These are phyloP conservation scores for Xyliphius kryptos DNA, from an alignment of 2,113 vertebrate genomes.

Conservation along the genomic window DNA sequence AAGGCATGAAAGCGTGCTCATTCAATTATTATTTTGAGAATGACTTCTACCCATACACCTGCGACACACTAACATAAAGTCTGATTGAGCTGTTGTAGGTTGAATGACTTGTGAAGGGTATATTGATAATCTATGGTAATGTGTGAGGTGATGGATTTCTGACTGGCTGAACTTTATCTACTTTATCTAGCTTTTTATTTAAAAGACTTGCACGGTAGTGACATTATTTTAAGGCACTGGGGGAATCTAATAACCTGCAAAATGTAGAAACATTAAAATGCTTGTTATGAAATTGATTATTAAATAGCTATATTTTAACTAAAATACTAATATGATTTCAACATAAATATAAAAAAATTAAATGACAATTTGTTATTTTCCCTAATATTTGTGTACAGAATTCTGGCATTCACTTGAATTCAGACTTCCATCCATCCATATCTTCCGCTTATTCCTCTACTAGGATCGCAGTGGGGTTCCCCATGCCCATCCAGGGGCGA, in stretches of 20 bases:
- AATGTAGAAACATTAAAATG: background rate
- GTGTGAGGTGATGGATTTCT: background rate
- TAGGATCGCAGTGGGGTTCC: too few relatives aligned
- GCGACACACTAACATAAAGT: constrained; percentile 5
- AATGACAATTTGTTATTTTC: too few relatives aligned
- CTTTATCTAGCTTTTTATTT: background rate
- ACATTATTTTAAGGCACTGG: background rate
- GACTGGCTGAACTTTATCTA: background rate
- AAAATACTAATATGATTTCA: too few relatives aligned
- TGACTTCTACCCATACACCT: background rate
- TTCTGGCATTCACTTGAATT: too few relatives aligned
- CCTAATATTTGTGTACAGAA: too few relatives aligned
- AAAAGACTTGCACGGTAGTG: background rate
- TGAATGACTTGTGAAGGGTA: background rate
- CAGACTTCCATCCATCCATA: too few relatives aligned
- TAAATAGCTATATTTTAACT: too few relatives aligned
- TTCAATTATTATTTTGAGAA: constrained; percentile 21
- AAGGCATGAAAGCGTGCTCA: constrained; percentile 6
- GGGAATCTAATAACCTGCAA: background rate
- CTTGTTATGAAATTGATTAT: background rate
- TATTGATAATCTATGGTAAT: background rate
- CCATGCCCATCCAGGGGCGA: too few relatives aligned
- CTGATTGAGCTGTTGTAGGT: constrained; percentile 2
- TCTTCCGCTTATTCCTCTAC: too few relatives aligned
- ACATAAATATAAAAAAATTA: too few relatives aligned